Evolutionary conservation across 2,797 vertebrate species (phyloP), one percentile per base, ranked within the genome.

Genomic region (Dryobates pubescens): DNA sequence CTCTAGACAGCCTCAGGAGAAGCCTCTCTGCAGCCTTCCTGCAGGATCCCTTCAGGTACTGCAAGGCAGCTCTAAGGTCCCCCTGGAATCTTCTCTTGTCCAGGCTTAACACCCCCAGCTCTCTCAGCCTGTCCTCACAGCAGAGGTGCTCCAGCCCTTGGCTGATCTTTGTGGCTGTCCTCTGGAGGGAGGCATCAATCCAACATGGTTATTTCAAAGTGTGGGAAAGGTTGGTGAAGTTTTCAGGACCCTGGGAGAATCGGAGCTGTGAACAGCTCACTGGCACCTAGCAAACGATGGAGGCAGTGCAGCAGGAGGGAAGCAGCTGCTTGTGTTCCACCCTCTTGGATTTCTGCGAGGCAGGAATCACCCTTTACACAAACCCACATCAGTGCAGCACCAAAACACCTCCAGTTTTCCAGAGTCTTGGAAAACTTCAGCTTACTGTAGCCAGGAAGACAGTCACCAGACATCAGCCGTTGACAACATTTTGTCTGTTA

Each of bases 161-260:
- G 49, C 22, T 49, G 22, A 49, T 49, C 22, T 24, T 49, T 23
- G 12, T 51, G 49, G 13, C 23, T 23, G 41, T 51, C 49, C 49
- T 51, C 49, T 51, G 49, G 23, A 24, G 49, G 49, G 87, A 82
- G 62, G 58, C 7, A 47, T 9, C 86, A 72, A 51, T 49, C 14
- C 22, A 58, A 41, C 0, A 0, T 1, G 4, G 6, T 5, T 43
- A 1, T 4, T 38, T 3, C 29, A 20, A 61, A 49, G 41, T 1
- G 2, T 3, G 15, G 49, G 47, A 32, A 56, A 38, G 5, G 22
- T 8, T 29, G 62, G 23, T 11, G 0, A 11, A 23, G 11, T 17
- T 38, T 64, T 18, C 13, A 47, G 53, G 16, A 13, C 71, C 6
- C 11, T 10, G 26, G 12, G 12, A 10, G n/a, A 63, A 76, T 69